phyloP scores from a whole-genome alignment of 35 echinoderm and acorn worm genomes.

The Antedon bifida region DNA sequence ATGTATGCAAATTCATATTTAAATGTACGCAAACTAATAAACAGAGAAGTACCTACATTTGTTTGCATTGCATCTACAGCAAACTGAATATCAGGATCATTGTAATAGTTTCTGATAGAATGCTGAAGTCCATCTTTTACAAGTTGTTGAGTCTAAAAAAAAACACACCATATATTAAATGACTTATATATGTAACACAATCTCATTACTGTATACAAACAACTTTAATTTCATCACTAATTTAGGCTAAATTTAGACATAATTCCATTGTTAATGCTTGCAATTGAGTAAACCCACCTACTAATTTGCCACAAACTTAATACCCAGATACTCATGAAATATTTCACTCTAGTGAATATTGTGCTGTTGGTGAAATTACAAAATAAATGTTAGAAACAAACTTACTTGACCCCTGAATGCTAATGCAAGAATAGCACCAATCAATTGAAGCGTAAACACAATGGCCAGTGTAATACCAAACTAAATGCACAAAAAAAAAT shows the following conservation, averaged over 20 bases:
- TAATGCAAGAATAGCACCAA: constrained; percentile 50
- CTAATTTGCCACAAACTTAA: no score
- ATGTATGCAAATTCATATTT: no score
- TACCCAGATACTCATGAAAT: no score
- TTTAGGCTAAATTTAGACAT: no score
- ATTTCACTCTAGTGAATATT: not conserved
- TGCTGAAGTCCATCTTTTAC: constrained; percentile 27
- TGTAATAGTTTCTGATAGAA: constrained; percentile 52
- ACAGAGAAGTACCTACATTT: constrained; percentile 65
- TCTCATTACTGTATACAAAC: no score
- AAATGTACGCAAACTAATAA: no score
- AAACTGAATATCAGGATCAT: constrained; percentile 89
- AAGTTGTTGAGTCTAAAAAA: constrained; percentile 37
- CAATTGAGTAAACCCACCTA: no score
- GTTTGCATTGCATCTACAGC: constrained; percentile 59
- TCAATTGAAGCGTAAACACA: constrained; percentile 49
- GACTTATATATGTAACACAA: no score
- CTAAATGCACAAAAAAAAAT: constrained; percentile 20
- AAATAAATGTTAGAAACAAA: no score
- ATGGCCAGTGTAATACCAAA: constrained; percentile 66
- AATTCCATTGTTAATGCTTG: no score
- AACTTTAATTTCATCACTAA: no score
- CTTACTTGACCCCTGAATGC: constrained; percentile 55
- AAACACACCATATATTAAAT: not conserved
- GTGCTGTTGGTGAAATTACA: no score